Evolutionary conservation across 2,797 vertebrate genomes (phyloP).

Genomic region (Ispidina picta): DNA sequence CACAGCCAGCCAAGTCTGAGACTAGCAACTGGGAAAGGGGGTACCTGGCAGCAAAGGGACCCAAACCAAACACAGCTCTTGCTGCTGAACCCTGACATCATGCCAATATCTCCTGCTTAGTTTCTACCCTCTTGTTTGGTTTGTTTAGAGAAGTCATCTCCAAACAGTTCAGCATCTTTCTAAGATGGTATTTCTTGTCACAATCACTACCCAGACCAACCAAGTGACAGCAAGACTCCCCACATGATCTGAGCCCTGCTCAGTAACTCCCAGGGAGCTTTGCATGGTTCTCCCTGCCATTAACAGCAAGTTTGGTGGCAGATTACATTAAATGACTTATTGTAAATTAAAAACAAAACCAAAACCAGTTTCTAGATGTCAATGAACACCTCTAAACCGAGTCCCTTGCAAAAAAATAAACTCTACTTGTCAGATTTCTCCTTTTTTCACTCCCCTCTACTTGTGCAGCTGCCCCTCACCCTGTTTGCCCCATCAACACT

Average conservation of each 20-base stretch:
- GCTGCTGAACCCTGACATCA: not conserved
- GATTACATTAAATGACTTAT: not conserved
- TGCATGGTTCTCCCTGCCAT: not conserved
- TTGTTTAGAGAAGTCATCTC: not conserved
- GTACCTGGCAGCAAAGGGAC: not conserved
- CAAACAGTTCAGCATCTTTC: not conserved
- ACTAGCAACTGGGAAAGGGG: not conserved
- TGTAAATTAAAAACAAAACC: not conserved
- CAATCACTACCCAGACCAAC: not conserved
- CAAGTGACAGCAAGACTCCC: not conserved
- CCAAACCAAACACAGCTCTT: not conserved
- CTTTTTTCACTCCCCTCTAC: not conserved
- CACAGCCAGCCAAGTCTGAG: not conserved
- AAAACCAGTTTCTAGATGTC: not conserved
- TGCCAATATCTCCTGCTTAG: not conserved
- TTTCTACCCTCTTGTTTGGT: not conserved
- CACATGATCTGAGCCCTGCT: not conserved
- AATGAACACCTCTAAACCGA: not conserved
- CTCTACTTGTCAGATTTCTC: not conserved
- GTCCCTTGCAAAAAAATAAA: not conserved
- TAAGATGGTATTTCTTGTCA: not conserved
- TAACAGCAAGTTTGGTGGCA: not conserved
- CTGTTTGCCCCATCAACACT: fast-evolving
- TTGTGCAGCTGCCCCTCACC: not conserved
- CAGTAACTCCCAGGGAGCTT: not conserved